phyloP scores from a whole-genome alignment of 1,140 invertebrate species.

The Varroa destructor region DNA sequence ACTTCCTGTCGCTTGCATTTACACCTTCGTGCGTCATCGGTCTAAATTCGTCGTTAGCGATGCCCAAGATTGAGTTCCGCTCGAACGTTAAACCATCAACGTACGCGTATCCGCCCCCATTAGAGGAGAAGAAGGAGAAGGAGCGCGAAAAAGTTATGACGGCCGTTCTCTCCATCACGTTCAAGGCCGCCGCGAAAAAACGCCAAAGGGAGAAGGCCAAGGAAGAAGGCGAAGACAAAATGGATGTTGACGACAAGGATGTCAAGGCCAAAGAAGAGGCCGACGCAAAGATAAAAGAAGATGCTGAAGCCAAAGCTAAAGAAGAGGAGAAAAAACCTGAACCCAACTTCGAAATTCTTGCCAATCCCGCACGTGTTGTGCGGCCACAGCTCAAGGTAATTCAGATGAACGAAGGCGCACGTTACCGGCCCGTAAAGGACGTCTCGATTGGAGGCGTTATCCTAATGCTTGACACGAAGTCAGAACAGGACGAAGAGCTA shows the following conservation, averaged over 20 bases:
- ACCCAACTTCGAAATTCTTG: conserved; percentile 74
- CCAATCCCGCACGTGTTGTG: conserved; percentile 84
- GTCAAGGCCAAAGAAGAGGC: conserved; percentile 50
- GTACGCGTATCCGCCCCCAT: conserved; percentile 87
- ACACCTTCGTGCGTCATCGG: conserved; percentile 90
- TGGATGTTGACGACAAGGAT: conserved; percentile 46
- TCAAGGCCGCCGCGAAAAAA: conserved; percentile 59
- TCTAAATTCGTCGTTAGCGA: conserved; percentile 86
- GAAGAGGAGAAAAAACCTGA: conserved; percentile 56
- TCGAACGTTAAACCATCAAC: conserved; percentile 85
- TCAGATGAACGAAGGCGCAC: conserved; percentile 59
- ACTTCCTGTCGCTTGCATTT: conserved; percentile 88
- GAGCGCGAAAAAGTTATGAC: conserved; percentile 79
- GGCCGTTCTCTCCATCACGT: conserved; percentile 90
- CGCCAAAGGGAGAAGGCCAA: conserved; percentile 50
- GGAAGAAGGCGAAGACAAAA: conserved; percentile 41
- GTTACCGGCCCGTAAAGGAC: conserved; percentile 76
- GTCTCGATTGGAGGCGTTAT: conserved; percentile 77
- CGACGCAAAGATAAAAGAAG: conserved; percentile 41
- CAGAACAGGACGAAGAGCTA: conserved; percentile 64
- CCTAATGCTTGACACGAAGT: conserved; percentile 62
- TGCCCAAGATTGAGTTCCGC: conserved; percentile 84
- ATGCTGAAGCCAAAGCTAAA: conserved; percentile 51
- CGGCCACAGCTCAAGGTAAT: conserved; percentile 78
- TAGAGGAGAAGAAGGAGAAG: conserved; percentile 96